These are phyloP conservation scores for Sitta europaea DNA, from an alignment of 2,113 vertebrate genomes.

Conservation along the genomic window DNA sequence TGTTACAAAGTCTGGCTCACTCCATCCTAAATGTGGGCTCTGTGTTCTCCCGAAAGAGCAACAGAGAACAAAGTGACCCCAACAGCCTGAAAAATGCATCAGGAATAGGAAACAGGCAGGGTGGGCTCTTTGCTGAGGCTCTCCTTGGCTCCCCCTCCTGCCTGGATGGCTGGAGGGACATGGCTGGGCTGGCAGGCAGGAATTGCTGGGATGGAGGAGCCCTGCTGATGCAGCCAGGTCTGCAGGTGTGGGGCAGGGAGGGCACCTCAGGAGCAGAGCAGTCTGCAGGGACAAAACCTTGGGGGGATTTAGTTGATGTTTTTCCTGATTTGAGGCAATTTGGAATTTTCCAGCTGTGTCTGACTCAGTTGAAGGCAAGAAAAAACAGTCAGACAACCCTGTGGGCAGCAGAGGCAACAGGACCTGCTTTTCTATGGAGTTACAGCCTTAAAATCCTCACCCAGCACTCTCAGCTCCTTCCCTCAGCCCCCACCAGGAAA, in stretches of 20 bases:
- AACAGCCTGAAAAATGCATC: rapidly evolving
- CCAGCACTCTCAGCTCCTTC: neutral
- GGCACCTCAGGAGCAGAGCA: neutral
- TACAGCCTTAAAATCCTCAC: neutral
- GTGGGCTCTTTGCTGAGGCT: neutral
- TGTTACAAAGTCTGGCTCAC: neutral
- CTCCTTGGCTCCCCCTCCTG: neutral
- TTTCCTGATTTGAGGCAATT: neutral
- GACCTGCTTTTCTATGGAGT: neutral
- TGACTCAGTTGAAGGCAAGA: neutral
- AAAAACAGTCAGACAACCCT: neutral
- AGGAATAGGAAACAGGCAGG: neutral
- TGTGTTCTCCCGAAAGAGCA: neutral
- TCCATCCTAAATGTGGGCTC: neutral
- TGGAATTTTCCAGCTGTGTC: neutral
- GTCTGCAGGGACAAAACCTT: neutral
- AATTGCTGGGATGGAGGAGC: neutral
- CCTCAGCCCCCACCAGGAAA: neutral
- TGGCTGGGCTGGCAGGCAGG: neutral
- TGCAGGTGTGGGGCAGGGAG: neutral
- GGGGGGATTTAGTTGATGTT: neutral
- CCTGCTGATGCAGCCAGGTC: neutral
- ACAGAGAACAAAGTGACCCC: neutral
- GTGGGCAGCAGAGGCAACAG: neutral
- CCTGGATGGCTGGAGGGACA: neutral